Percentiles rank a stretch among this genome's conserved stretches.
Conservation (phyloP, 2,113 vertebrate species). For the Sturnus vulgaris region DNA sequence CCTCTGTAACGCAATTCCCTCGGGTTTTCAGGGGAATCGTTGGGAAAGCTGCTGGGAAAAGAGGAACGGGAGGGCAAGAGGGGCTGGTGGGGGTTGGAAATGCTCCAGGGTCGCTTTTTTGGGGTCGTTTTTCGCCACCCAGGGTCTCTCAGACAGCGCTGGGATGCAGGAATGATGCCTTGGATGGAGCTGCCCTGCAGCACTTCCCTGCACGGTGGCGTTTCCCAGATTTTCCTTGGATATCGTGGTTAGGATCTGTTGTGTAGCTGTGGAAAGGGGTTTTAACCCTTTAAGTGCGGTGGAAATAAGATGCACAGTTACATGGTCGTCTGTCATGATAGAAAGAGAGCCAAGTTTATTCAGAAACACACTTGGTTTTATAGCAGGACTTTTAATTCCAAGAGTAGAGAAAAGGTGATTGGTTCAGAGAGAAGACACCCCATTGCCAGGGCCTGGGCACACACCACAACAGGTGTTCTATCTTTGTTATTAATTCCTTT, state of each 20-base stretch:
- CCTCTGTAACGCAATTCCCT: background rate
- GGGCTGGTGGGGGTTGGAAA: background rate
- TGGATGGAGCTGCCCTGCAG: accelerated
- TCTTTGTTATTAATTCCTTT: too few relatives aligned
- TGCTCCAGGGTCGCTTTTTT: background rate
- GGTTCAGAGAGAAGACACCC: too few relatives aligned
- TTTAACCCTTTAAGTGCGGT: too few relatives aligned
- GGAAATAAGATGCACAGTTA: too few relatives aligned
- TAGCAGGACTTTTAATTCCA: too few relatives aligned
- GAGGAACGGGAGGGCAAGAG: background rate
- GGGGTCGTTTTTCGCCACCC: background rate
- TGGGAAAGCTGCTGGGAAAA: background rate
- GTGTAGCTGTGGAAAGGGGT: too few relatives aligned
- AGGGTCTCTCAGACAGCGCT: background rate
- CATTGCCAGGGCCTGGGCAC: too few relatives aligned
- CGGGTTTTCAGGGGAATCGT: background rate
- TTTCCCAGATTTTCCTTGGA: background rate
- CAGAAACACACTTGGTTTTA: too few relatives aligned
- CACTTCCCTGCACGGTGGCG: background rate
- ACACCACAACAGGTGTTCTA: too few relatives aligned
- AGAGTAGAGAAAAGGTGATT: too few relatives aligned
- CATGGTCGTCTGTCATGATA: too few relatives aligned
- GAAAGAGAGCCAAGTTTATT: too few relatives aligned
- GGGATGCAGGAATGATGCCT: background rate
- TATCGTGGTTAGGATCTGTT: accelerated